Conservation (phyloP, 1,140 invertebrate genomes). For the Aphaenogaster floridana region DNA sequence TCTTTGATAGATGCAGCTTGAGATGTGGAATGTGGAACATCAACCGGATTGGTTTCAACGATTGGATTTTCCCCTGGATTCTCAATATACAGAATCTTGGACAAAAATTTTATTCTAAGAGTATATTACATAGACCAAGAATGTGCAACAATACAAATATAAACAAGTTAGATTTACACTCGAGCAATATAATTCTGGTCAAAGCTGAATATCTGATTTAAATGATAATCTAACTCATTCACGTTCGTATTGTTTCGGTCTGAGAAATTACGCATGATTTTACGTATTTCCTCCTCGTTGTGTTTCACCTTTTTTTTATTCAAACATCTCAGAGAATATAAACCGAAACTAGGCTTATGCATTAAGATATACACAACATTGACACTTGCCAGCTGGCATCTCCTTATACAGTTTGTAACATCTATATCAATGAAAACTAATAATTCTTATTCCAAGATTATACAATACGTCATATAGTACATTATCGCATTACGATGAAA, state of each 20-base stretch:
- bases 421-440: conserved; percentile 14
- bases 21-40: not conserved
- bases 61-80: not conserved
- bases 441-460: conserved; percentile 36
- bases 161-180: conserved; percentile 5
- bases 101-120: not conserved
- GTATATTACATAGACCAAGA: not conserved
- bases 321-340: conserved; percentile 46
- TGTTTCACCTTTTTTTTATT: conserved; percentile 36
- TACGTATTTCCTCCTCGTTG: not conserved
- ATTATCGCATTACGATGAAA: conserved; percentile 16
- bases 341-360: conserved; percentile 16
- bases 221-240: not conserved
- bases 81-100: not conserved
- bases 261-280: not conserved
- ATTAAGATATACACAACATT: conserved; percentile 33
- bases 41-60: not conserved
- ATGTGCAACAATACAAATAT: not conserved
- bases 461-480: conserved; percentile 25
- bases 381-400: conserved; percentile 21
- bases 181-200: not conserved
- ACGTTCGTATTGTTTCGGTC: not conserved
- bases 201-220: not conserved
- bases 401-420: not conserved
- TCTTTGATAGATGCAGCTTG: not conserved